Base-by-base conservation (phyloP, 2,797 vertebrate species). In the Streptopelia turtur region DNA sequence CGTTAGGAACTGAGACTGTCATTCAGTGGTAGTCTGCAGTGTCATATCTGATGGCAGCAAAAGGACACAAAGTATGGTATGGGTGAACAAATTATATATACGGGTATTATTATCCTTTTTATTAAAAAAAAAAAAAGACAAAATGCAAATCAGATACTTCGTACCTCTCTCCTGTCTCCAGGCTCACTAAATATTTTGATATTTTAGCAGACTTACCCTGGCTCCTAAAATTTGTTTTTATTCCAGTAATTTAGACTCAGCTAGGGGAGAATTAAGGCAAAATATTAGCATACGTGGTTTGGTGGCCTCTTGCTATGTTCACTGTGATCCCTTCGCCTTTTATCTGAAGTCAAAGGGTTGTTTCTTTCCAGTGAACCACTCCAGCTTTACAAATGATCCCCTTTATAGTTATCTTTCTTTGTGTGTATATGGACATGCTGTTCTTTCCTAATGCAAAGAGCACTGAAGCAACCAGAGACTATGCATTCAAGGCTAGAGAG, bases 211-310 rank as follows among this genome's bases (percentile, higher is more conserved):
- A 55, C 24, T 75, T 89, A 80, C 31, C 28, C 23, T 64, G 65
- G 35, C 61, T 81, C 66, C 83, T 91, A 90, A 82, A 75, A 88
- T 89, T 85, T 81, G 3, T n/a, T 66, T 87, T 88, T 78, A 28
- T 70, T 94, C 90, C 57, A 91, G 63, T 83, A 65, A 90, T 91
- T 93, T 91, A 86, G 47, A 79, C 83, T 64, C 74, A 92, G 12
- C 24, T 63, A 41, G 86, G 35, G 59, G 64, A 93, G 39, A 95
- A 83, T 92, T 64, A 94, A 63, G 70, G 52, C 31, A 81, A 92
- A 95, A 81, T 93, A 91, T 81, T 91, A 78, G 15, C 4, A 1
- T 86, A 88, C 94, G 61, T 94, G 79, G 70, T 94, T 96, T 22
- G 27, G 31, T 90, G 75, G 87, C 74, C 49, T 89, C 80, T 94